Percentiles rank a stretch among this genome's conserved stretches.
These are phyloP conservation scores for Vespertilio murinus DNA, from an alignment of 2,797 vertebrate genomes.

Conservation along the genomic window DNA sequence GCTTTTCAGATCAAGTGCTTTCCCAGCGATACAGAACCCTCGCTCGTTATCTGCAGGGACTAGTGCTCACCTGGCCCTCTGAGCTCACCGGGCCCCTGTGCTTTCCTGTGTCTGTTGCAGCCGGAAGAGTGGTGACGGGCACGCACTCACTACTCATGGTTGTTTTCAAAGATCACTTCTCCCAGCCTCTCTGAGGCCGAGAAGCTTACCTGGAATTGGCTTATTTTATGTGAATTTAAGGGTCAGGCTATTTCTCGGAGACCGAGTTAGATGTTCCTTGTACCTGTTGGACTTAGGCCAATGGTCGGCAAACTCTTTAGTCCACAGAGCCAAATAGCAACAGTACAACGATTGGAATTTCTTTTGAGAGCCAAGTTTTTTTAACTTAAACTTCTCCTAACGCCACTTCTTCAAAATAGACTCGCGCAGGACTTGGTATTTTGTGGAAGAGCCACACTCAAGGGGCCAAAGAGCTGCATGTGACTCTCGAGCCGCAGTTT, in stretches of 20 bases:
- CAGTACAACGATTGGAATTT: too few species aligned
- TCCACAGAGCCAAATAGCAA: too few species aligned
- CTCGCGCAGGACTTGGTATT: too few species aligned
- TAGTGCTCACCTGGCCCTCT: neutral
- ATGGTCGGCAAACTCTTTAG: too few species aligned
- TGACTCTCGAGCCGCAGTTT: too few species aligned
- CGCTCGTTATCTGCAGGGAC: neutral
- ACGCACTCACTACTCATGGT: too few species aligned
- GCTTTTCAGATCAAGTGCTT: neutral
- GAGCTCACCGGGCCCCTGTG: neutral
- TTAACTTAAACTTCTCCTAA: too few species aligned
- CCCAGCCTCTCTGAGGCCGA: neutral
- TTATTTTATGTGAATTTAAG: neutral
- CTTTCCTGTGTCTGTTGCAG: neutral
- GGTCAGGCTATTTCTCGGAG: neutral
- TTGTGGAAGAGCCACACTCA: too few species aligned
- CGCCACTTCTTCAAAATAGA: too few species aligned
- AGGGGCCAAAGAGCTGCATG: too few species aligned
- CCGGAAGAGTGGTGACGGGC: neutral
- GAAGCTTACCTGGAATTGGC: neutral
- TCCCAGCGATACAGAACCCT: neutral
- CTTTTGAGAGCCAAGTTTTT: too few species aligned
- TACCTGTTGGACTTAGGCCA: neutral
- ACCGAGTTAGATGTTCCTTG: neutral
- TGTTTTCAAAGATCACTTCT: neutral